Evolutionary conservation across 1,140 invertebrate species (phyloP).

Genomic region (Heliconius hermathena): DNA sequence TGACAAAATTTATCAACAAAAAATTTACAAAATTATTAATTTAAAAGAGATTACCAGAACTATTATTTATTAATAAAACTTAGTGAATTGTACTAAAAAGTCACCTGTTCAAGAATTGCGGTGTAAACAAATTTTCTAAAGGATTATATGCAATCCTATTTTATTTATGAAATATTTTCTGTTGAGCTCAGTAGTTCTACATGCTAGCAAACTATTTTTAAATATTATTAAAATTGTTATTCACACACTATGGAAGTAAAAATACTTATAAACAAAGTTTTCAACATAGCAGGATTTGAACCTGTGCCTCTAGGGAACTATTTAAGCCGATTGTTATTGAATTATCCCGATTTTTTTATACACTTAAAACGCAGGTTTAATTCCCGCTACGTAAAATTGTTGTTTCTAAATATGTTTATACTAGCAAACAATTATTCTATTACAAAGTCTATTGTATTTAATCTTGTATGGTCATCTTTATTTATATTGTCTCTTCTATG

Average conservation of each 20-base stretch:
- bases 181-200: neutral
- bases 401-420: too few species aligned
- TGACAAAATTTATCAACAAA: neutral
- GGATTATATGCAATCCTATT: neutral
- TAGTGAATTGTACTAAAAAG: slow-evolving; percentile 2
- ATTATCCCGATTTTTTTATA: too few species aligned
- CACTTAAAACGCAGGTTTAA: too few species aligned
- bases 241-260: too few species aligned
- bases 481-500: neutral
- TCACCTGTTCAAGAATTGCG: neutral
- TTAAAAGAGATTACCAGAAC: neutral
- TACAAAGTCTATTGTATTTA: neutral
- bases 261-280: too few species aligned
- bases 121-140: neutral
- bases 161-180: neutral
- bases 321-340: too few species aligned
- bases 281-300: too few species aligned
- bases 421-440: neutral
- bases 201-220: neutral
- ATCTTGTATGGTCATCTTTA: neutral
- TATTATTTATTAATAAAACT: neutral
- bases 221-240: neutral
- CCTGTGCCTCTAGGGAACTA: too few species aligned
- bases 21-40: neutral
- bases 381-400: too few species aligned